These are phyloP conservation scores for Zosterops pallidus DNA, from an alignment of 2,113 vertebrate genomes.

Conservation along the genomic window DNA sequence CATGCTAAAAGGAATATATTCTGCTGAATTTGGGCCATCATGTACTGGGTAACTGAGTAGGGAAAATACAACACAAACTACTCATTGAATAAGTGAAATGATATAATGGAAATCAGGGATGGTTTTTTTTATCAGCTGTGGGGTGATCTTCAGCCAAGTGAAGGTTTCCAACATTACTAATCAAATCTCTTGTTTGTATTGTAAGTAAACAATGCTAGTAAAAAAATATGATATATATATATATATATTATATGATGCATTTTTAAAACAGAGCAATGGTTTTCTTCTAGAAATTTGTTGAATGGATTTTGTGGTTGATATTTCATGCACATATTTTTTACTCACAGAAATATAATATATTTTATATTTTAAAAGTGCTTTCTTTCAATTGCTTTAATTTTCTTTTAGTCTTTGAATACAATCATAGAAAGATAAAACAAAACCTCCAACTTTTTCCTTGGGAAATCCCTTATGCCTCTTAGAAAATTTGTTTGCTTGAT, in stretches of 20 bases:
- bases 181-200: not conserved
- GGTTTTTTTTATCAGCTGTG: not conserved
- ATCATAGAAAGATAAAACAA: not conserved
- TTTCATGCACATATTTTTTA: not conserved
- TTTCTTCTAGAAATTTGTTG: not conserved
- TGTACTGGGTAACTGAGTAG: not conserved
- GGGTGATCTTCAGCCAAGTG: not conserved
- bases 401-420: not conserved
- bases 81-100: not conserved
- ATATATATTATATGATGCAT: not conserved
- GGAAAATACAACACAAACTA: not conserved
- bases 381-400: not conserved
- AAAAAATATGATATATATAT: not conserved
- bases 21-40: not conserved
- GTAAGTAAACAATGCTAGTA: not conserved
- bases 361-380: not conserved
- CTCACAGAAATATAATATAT: not conserved
- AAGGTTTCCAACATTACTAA: not conserved
- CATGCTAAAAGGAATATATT: not conserved
- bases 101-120: not conserved
- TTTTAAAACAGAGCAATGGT: not conserved
- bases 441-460: not conserved
- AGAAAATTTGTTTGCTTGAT: not conserved
- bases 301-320: not conserved
- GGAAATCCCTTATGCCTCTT: not conserved